phyloP scores from a whole-genome alignment of 2,888 invertebrate species.

The Dasypogon diadema region DNA sequence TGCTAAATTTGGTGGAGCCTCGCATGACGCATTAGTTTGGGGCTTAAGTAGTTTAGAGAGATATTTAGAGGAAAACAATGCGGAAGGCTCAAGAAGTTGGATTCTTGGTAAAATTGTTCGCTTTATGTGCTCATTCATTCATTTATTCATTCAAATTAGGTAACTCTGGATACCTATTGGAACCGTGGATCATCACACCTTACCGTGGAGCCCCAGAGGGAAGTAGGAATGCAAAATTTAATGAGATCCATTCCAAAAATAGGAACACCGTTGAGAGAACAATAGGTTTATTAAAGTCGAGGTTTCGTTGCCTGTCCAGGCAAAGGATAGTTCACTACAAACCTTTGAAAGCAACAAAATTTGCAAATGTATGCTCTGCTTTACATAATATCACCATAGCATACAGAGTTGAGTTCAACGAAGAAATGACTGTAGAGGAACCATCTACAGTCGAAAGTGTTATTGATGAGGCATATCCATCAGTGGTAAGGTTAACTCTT shows the following conservation, averaged over 20 bases:
- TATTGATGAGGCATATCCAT: too few species aligned
- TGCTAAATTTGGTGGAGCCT: slow-evolving; percentile 10
- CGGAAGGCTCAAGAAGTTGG: not conserved
- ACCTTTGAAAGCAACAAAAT: too few species aligned
- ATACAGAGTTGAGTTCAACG: too few species aligned
- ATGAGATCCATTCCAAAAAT: not conserved
- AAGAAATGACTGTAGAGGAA: too few species aligned
- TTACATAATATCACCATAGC: too few species aligned
- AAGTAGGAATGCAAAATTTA: not conserved
- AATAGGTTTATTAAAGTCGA: not conserved
- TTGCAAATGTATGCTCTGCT: too few species aligned
- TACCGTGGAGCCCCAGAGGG: not conserved
- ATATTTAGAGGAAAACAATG: not conserved
- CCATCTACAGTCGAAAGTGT: too few species aligned
- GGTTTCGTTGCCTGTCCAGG: not conserved
- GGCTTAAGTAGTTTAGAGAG: not conserved
- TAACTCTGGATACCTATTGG: slow-evolving; percentile 3
- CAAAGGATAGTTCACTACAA: not conserved
- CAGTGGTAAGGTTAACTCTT: too few species aligned
- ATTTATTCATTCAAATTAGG: not conserved
- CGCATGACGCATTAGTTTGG: slow-evolving; percentile 12
- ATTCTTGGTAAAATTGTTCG: not conserved
- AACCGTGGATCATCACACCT: slow-evolving; percentile 2
- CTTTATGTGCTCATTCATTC: not conserved
- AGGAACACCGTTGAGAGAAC: not conserved